These are phyloP conservation scores for roundworm (Caenorhabditis elegans) DNA, from an alignment of 1,140 invertebrate species.

Conservation along the genomic window DNA sequence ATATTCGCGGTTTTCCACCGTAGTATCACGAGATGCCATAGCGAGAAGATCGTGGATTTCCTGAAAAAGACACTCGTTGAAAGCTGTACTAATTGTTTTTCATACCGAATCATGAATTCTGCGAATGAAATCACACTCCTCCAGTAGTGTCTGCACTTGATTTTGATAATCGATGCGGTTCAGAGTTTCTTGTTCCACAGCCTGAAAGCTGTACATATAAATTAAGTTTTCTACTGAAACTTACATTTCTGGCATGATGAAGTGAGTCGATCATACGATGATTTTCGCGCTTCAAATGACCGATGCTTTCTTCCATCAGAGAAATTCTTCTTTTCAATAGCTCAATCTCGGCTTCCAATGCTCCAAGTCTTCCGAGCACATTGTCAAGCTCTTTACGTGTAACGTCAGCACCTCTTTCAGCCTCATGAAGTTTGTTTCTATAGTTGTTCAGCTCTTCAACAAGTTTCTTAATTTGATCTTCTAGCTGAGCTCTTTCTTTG, in stretches of 20 bases:
- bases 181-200: conserved; percentile 65
- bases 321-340: conserved; percentile 62
- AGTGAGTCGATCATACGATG: conserved; percentile 56
- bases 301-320: conserved; percentile 62
- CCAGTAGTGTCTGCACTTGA: conserved; percentile 64
- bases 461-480: conserved; percentile 52
- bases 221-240: neutral
- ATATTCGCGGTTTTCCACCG: conserved; percentile 70
- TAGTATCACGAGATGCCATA: conserved; percentile 70
- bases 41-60: conserved; percentile 70
- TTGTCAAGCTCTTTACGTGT: conserved; percentile 60
- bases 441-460: conserved; percentile 58
- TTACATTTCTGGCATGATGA: conserved; percentile 56
- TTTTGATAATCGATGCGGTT: conserved; percentile 66
- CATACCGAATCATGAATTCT: conserved; percentile 59
- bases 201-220: conserved; percentile 45
- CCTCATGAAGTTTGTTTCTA: conserved; percentile 62
- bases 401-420: conserved; percentile 53
- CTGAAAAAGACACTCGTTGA: conserved; percentile 23
- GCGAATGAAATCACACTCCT: conserved; percentile 65
- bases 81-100: neutral
- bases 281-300: conserved; percentile 62
- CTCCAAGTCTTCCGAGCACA: conserved; percentile 57
- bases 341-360: conserved; percentile 64
- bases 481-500: conserved; percentile 49